Base-by-base conservation (phyloP, 2,113 vertebrate genomes). In the Trichechus manatus region DNA sequence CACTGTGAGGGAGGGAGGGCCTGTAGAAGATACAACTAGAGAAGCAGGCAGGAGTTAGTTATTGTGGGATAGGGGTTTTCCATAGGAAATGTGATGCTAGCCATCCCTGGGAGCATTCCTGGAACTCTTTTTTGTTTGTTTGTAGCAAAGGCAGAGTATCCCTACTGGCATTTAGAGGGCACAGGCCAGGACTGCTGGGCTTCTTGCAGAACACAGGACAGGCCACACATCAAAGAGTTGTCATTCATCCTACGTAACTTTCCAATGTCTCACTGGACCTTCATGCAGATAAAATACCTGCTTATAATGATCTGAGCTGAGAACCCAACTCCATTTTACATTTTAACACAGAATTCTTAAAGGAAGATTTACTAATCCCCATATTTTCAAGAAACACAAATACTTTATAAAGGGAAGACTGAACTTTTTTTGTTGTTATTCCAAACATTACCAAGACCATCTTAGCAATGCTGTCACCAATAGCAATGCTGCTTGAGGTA, bases 321-420 rank as follows among this genome's bases (percentile, higher is more conserved):
- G 74, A 66, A 78, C 19, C 42, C 89, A 87, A 56, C 79, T n/a
- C n/a, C 50, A 89, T 14, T 92, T 44, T 63, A 44, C 2, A 85
- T 25, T 5, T 11, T 77, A 80, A 85, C 3, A 56, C 6, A 77
- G 3, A 31, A 29, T 78, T 72, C 87, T 83, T 5, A 78, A 63
- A 47, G 39, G 31, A 89, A 92, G 29, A 86, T 66, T 66, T 63
- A 81, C 44, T 59, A 87, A 87, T 11, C 27, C 42, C 36, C 53
- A 14, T 29, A 81, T 74, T 94, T 84, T 78, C 61, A 53, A 72
- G 53, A 87, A 96, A 83, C 15, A 96, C 17, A 74, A 91, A 74
- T 31, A 75, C 3, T 23, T 75, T 59, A 22, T 44, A 53, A 92
- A 94, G 42, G 9, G 10, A 86, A 87, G 3, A 27, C 0, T 19